A percentile compares a stretch with the other conserved stretches of the same genome.
phyloP scores from a whole-genome alignment of 2,113 vertebrate genomes.

The Channa maculata region DNA sequence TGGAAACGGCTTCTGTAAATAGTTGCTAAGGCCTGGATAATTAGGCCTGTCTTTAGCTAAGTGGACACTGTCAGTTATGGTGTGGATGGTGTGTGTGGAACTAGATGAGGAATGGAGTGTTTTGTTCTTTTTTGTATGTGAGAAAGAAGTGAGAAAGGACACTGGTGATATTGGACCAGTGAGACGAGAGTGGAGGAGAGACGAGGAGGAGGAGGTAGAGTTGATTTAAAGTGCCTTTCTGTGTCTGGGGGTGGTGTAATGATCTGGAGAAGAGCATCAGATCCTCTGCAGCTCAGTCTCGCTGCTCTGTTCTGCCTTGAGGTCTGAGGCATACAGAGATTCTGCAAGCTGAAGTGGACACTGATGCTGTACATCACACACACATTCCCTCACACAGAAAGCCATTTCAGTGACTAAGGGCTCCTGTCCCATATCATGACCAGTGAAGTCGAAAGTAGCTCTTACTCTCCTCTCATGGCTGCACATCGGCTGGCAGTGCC shows the following conservation, averaged over 20 bases:
- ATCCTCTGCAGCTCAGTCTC: conserved; percentile 47
- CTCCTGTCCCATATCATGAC: conserved; percentile 51
- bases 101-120: conserved; percentile 20
- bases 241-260: conserved; percentile 64
- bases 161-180: conserved; percentile 34
- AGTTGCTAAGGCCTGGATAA: conserved; percentile 45
- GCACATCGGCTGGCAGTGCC: background rate
- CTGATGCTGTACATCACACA: conserved; percentile 50
- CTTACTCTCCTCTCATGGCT: conserved; percentile 20
- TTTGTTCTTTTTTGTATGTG: conserved; percentile 24
- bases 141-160: conserved; percentile 27
- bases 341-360: conserved; percentile 39
- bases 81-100: conserved; percentile 1
- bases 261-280: conserved; percentile 66
- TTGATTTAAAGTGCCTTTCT: conserved; percentile 63
- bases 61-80: conserved; percentile 12
- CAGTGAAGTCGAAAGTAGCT: conserved; percentile 40
- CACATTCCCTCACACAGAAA: conserved; percentile 30
- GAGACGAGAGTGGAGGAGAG: conserved; percentile 41
- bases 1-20: conserved; percentile 64
- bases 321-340: conserved; percentile 43
- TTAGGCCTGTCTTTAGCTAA: conserved; percentile 38
- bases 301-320: conserved; percentile 52
- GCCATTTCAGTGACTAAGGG: conserved; percentile 30
- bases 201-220: conserved; percentile 44